A percentile compares a stretch with the other conserved stretches of the same genome.
Evolutionary conservation across 2,888 invertebrate genomes (phyloP).

Genomic region (Nemapogon koenigi): DNA sequence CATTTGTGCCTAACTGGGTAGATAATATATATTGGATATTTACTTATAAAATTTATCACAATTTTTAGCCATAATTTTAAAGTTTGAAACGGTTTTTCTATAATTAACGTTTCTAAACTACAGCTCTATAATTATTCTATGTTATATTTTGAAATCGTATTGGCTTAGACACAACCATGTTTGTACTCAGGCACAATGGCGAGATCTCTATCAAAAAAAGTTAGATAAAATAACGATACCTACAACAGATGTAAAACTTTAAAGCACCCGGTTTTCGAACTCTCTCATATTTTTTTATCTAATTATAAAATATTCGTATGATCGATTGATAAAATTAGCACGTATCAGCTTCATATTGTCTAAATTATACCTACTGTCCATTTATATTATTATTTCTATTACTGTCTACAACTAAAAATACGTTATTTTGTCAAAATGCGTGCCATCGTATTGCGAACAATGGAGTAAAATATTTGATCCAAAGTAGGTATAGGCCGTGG

Average conservation of each 20-base stretch:
- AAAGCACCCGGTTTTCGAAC: constrained; percentile 63
- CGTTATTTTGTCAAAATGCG: too few relatives aligned
- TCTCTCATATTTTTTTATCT: constrained; percentile 56
- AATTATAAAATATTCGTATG: constrained; percentile 51
- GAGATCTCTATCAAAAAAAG: constrained; percentile 16
- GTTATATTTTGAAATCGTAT: too few relatives aligned
- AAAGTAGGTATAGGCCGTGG: too few relatives aligned
- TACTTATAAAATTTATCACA: constrained; percentile 1
- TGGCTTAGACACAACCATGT: too few relatives aligned
- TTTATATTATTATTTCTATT: too few relatives aligned
- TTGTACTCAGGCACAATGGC: not conserved
- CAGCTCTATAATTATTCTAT: too few relatives aligned
- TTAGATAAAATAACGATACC: constrained; percentile 53
- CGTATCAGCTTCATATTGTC: constrained; percentile 23
- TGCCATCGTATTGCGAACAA: too few relatives aligned
- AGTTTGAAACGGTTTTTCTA: not conserved
- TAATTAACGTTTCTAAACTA: too few relatives aligned
- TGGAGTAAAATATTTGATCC: too few relatives aligned
- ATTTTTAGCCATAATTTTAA: not conserved
- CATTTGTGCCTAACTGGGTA: not conserved
- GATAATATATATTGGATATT: not conserved
- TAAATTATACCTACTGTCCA: too few relatives aligned
- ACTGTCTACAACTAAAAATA: too few relatives aligned
- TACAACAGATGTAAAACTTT: constrained; percentile 60
- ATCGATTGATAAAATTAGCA: constrained; percentile 46